These are phyloP conservation scores for Epirrita christyi DNA, from an alignment of 2,888 invertebrate genomes.

Conservation along the genomic window DNA sequence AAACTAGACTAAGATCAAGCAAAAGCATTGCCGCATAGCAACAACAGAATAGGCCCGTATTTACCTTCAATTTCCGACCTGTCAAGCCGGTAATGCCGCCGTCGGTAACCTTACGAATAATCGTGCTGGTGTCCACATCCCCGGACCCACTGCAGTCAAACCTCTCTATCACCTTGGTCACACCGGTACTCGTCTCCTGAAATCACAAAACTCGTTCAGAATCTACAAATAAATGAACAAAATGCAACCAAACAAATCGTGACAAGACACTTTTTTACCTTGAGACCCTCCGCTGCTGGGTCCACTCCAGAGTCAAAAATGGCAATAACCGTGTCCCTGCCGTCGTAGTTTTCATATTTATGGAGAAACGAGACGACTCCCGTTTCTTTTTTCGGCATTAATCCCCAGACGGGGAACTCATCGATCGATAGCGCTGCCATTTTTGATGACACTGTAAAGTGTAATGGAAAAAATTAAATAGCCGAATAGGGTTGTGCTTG, in stretches of 20 bases:
- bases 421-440: constrained; percentile 85
- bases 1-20: constrained; percentile 14
- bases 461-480: too few relatives aligned
- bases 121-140: constrained; percentile 95
- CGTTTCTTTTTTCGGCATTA: constrained; percentile 97
- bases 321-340: constrained; percentile 95
- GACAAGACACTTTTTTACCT: constrained; percentile 88
- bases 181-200: constrained; percentile 94
- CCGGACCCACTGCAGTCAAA: constrained; percentile 98
- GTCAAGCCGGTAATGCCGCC: constrained; percentile 93
- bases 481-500: constrained; percentile 17
- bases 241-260: constrained; percentile 68
- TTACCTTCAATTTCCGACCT: constrained; percentile 94
- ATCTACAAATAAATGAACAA: constrained; percentile 43
- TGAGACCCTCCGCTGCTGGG: constrained; percentile 96
- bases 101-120: constrained; percentile 81
- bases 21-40: constrained; percentile 12
- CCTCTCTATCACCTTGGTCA: constrained; percentile 96
- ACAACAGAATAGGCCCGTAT: constrained; percentile 18
- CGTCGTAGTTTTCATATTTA: constrained; percentile 96
- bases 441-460: constrained; percentile 74
- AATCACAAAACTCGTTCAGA: constrained; percentile 40
- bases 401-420: constrained; percentile 92
- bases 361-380: constrained; percentile 93
- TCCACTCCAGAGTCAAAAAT: constrained; percentile 99